These are phyloP conservation scores for Megalopta genalis DNA, from an alignment of 1,140 invertebrate genomes.

Conservation along the genomic window DNA sequence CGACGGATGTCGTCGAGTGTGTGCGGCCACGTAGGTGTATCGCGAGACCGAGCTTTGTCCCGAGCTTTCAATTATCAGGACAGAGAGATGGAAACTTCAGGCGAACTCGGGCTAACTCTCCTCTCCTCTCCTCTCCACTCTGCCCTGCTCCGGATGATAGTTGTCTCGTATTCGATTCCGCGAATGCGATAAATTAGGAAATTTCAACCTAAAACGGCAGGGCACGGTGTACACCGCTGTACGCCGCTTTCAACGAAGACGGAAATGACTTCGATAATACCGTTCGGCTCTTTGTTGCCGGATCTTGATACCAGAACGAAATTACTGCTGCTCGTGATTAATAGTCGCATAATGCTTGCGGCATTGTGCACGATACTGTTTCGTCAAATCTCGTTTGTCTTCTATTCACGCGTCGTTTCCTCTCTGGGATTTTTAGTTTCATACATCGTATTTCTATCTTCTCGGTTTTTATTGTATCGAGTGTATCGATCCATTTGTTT, in stretches of 20 bases:
- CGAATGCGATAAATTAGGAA: not conserved
- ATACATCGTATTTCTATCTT: too few species aligned
- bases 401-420: too few species aligned
- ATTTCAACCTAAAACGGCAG: not conserved
- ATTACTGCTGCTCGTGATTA: too few species aligned
- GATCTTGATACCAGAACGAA: not conserved
- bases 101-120: not conserved
- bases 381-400: too few species aligned
- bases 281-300: not conserved
- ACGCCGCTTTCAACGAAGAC: not conserved
- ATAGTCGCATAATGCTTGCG: too few species aligned
- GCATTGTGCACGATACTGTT: too few species aligned
- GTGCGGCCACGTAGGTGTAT: too few species aligned
- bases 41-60: not conserved
- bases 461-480: too few species aligned
- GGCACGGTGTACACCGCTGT: not conserved
- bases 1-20: too few species aligned
- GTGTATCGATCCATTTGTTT: too few species aligned
- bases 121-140: too few species aligned
- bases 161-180: not conserved
- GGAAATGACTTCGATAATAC: slow-evolving; percentile 1
- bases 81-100: not conserved
- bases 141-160: not conserved
- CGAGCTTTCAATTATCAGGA: slow-evolving; percentile 1
- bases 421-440: too few species aligned